phyloP scores from a whole-genome alignment of 2,797 vertebrate genomes.

The Percopsis omiscomaycus region DNA sequence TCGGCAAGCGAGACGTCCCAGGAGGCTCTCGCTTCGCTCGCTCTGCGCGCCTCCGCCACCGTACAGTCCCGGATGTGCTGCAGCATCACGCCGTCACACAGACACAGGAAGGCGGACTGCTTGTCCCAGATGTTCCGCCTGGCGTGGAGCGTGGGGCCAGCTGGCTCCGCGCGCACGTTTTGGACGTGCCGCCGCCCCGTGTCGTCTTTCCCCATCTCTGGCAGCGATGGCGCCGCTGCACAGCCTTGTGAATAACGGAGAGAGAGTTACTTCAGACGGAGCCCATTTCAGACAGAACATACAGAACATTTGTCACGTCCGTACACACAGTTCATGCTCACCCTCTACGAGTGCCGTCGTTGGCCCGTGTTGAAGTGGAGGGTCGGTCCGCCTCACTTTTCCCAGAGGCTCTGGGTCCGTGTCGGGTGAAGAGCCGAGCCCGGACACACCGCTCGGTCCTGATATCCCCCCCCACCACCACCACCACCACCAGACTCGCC shows the following conservation, averaged over 20 bases:
- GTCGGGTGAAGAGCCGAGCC: background rate
- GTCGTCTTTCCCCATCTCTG: background rate
- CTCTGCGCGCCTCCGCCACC: background rate
- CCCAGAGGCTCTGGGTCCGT: background rate
- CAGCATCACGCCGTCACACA: slow-evolving; percentile 1
- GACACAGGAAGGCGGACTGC: background rate
- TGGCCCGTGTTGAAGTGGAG: background rate
- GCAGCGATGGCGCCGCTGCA: no score
- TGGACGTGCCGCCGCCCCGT: background rate
- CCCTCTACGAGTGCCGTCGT: background rate
- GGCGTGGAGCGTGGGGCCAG: slow-evolving; percentile 4
- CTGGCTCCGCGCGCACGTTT: background rate
- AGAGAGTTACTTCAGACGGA: no score
- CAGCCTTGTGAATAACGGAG: no score
- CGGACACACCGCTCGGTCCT: slow-evolving; percentile 1
- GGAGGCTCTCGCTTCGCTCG: background rate
- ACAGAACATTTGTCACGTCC: background rate
- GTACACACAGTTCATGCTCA: background rate
- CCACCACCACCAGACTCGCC: slow-evolving; percentile 1
- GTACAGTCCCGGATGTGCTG: background rate
- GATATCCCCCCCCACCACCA: background rate
- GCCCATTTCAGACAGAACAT: no score
- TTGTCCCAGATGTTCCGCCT: background rate
- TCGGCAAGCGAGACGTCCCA: slow-evolving; percentile 8
- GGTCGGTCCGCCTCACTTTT: background rate